Percentiles rank a stretch among this genome's conserved stretches.
These are phyloP conservation scores for Centropristis striata DNA, from an alignment of 2,113 vertebrate species.

Conservation along the genomic window DNA sequence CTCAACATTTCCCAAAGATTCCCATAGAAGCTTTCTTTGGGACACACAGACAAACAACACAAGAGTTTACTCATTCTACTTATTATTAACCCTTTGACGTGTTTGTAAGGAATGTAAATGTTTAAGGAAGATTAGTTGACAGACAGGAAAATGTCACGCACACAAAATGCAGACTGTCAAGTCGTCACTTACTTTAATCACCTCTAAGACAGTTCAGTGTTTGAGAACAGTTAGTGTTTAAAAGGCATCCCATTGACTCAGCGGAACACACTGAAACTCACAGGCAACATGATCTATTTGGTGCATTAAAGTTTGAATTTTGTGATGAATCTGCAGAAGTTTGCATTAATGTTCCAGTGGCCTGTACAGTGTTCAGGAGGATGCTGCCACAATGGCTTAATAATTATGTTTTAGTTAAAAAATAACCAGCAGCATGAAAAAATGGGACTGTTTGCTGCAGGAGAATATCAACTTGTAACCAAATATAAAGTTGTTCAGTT, in stretches of 20 bases:
- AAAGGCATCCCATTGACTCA: slow-evolving; percentile 19
- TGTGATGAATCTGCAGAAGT: not conserved
- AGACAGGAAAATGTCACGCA: slow-evolving; percentile 13
- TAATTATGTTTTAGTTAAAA: slow-evolving; percentile 12
- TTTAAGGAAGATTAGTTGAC: slow-evolving; percentile 49
- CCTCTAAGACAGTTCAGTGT: not conserved
- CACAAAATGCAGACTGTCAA: not conserved
- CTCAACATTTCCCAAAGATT: slow-evolving; percentile 1
- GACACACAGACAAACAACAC: not conserved
- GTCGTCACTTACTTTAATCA: not conserved
- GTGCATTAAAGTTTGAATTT: not conserved
- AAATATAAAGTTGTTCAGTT: not conserved
- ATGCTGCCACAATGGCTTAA: no score
- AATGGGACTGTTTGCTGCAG: not conserved
- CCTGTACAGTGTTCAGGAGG: not conserved
- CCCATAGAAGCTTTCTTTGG: not conserved
- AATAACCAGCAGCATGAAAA: slow-evolving; percentile 1
- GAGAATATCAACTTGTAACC: not conserved
- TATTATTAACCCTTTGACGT: slow-evolving; percentile 64
- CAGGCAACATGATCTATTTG: no score
- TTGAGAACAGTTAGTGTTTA: not conserved
- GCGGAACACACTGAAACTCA: not conserved
- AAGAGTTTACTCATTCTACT: slow-evolving; percentile 29
- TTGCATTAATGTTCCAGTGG: not conserved
- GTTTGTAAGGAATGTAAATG: slow-evolving; percentile 34